A percentile compares a stretch with the other conserved stretches of the same genome.
Conservation (phyloP, 2,888 invertebrate genomes). For the Brenthis ino region DNA sequence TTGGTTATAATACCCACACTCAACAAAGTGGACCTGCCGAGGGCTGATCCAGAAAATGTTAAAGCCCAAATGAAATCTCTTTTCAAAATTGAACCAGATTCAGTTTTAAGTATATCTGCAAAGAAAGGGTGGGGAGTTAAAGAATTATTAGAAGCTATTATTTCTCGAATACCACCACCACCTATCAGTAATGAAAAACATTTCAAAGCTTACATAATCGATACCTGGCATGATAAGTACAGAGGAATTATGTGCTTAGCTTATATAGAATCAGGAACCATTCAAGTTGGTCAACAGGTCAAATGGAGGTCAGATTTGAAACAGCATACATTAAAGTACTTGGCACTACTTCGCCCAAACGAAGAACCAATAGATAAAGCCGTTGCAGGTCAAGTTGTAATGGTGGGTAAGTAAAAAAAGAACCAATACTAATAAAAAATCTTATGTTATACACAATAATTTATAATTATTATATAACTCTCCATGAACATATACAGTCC, state of each 20-base stretch:
- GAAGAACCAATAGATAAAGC: slow-evolving; percentile 85
- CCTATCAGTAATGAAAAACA: slow-evolving; percentile 80
- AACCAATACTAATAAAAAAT: not conserved
- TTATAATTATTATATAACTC: not conserved
- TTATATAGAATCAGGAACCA: slow-evolving; percentile 88
- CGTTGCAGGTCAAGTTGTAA: slow-evolving; percentile 96
- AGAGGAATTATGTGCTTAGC: slow-evolving; percentile 90
- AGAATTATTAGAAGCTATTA: slow-evolving; percentile 88
- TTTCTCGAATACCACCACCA: slow-evolving; percentile 90
- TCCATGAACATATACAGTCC: too few species aligned
- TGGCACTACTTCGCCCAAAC: slow-evolving; percentile 91
- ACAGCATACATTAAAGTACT: slow-evolving; percentile 88
- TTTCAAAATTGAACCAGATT: slow-evolving; percentile 89
- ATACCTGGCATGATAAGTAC: slow-evolving; percentile 96
- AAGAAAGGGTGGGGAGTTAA: slow-evolving; percentile 94
- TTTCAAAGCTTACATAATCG: slow-evolving; percentile 93
- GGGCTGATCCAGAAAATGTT: slow-evolving; percentile 93
- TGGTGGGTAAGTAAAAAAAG: slow-evolving; percentile 82
- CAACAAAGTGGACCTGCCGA: slow-evolving; percentile 97
- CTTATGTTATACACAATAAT: not conserved
- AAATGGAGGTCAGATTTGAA: slow-evolving; percentile 87
- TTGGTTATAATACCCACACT: slow-evolving; percentile 94
- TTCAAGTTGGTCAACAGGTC: slow-evolving; percentile 89
- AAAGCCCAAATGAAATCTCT: slow-evolving; percentile 89
- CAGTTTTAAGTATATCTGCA: slow-evolving; percentile 93